phyloP scores from a whole-genome alignment of 2,797 vertebrate species.

The Argyrosomus regius region DNA sequence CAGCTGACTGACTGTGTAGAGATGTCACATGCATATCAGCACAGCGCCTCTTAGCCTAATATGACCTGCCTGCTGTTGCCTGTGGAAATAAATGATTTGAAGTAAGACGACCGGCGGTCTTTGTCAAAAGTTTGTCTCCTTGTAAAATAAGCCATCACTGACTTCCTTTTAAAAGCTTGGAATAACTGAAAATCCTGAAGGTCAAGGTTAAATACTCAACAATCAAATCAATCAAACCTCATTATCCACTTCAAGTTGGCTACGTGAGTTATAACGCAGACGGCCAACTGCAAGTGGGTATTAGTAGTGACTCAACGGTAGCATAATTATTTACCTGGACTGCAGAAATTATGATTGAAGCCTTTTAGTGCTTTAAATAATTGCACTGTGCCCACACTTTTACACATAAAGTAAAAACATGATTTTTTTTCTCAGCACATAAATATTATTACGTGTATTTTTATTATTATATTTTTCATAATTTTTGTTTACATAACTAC shows the following conservation, averaged over 20 bases:
- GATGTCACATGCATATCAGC: slow-evolving; percentile 52
- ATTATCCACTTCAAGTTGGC: background rate
- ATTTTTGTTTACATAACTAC: too few species aligned
- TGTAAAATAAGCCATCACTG: background rate
- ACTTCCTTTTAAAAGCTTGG: background rate
- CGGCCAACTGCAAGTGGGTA: background rate
- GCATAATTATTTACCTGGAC: background rate
- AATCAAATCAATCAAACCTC: slow-evolving; percentile 3
- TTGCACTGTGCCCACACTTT: too few species aligned
- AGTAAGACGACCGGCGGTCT: background rate
- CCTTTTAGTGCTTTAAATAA: background rate
- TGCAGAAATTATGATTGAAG: background rate
- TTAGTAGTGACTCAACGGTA: background rate
- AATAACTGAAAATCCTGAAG: background rate
- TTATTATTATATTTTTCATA: too few species aligned
- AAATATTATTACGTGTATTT: too few species aligned
- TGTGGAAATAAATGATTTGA: background rate
- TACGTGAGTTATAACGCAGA: background rate
- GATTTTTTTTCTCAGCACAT: too few species aligned
- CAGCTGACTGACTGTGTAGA: slow-evolving; percentile 56
- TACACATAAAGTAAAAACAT: too few species aligned
- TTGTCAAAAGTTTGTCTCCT: background rate
- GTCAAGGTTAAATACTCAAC: background rate
- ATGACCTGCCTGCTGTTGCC: slow-evolving; percentile 40
- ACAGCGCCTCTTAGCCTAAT: slow-evolving; percentile 36